These are phyloP conservation scores for Phania funesta DNA, from an alignment of 2,888 invertebrate species.

Conservation along the genomic window DNA sequence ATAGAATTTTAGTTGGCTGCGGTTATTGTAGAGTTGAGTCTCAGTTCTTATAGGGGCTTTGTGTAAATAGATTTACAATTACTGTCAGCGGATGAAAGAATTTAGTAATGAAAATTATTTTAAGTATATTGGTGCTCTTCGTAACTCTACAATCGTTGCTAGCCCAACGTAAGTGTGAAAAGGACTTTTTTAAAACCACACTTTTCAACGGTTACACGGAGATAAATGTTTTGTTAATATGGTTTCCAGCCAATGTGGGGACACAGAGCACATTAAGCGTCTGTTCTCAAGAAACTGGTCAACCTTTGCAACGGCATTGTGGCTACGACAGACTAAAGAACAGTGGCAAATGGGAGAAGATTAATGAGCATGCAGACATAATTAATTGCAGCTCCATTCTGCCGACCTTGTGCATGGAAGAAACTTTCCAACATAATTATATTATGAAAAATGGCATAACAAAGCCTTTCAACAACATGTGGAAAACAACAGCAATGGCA, in stretches of 20 bases:
- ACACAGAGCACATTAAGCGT: not conserved
- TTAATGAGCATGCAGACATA: not conserved
- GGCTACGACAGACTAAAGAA: not conserved
- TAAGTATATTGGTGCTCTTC: not conserved
- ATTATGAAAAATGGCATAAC: conserved; percentile 7
- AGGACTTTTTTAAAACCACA: conserved; percentile 27
- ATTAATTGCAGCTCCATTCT: conserved; percentile 27
- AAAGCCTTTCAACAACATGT: not conserved
- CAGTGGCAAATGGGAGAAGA: conserved; percentile 17
- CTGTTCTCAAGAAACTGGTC: conserved; percentile 47
- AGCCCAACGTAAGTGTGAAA: conserved; percentile 28
- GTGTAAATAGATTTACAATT: not conserved
- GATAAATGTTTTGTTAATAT: conserved; percentile 31
- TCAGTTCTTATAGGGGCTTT: not conserved
- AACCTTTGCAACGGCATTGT: conserved; percentile 43
- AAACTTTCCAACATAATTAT: conserved; percentile 34
- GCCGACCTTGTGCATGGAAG: not conserved
- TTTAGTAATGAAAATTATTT: conserved; percentile 22
- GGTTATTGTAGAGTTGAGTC: not conserved
- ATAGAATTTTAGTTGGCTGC: not conserved
- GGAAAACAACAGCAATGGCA: conserved; percentile 26
- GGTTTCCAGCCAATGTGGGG: conserved; percentile 44
- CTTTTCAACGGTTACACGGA: not conserved
- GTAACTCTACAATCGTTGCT: not conserved
- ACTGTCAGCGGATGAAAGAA: not conserved